Conservation (phyloP, 1,140 invertebrate genomes). For the Zaprionus africanus region DNA sequence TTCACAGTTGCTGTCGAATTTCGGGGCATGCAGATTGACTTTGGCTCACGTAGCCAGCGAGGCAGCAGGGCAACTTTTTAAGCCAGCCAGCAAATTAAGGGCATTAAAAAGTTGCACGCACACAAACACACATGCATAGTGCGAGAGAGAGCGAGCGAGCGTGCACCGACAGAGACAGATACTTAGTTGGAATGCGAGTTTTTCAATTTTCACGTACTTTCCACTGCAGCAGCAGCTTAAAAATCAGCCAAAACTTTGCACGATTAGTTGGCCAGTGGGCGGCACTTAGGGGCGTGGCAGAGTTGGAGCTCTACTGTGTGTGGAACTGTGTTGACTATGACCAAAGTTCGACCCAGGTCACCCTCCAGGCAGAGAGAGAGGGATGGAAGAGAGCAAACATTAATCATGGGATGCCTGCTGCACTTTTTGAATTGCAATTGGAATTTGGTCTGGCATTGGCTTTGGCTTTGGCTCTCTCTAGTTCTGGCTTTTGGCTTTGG, state of each 20-base stretch:
- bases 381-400: conserved; percentile 29
- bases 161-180: conserved; percentile 22
- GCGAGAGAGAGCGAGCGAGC: not conserved
- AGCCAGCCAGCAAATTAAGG: conserved; percentile 54
- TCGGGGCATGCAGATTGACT: conserved; percentile 46
- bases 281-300: conserved; percentile 1
- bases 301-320: too few species aligned
- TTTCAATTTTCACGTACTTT: conserved; percentile 57
- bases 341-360: conserved; percentile 35
- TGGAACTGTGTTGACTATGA: conserved; percentile 11
- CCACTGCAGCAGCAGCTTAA: conserved; percentile 39
- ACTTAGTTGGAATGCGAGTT: conserved; percentile 51
- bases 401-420: conserved; percentile 55
- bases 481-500: conserved; percentile 12
- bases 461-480: conserved; percentile 3
- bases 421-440: conserved; percentile 59
- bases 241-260: conserved; percentile 52
- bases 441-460: conserved; percentile 33
- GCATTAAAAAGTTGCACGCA: conserved; percentile 55
- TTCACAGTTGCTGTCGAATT: conserved; percentile 50
- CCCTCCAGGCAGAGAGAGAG: not conserved
- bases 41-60: conserved; percentile 45
- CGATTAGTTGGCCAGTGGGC: conserved; percentile 53
- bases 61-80: conserved; percentile 47
- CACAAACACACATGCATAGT: not conserved